Conservation (phyloP, 2,797 vertebrate genomes). For the Syngnathus acus region DNA sequence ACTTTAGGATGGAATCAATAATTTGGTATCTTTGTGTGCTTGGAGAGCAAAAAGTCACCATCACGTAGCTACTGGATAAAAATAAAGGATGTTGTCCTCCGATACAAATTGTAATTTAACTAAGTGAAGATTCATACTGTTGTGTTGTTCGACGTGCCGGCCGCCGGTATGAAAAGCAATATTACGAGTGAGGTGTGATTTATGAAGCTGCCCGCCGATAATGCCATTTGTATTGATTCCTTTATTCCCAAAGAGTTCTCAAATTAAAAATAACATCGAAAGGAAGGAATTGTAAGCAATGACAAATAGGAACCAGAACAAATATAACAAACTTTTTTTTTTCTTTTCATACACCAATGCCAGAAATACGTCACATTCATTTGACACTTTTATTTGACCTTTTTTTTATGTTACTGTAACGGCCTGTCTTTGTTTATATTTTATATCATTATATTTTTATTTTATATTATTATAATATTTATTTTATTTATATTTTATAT, state of each 20-base stretch:
- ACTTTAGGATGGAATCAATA: not conserved
- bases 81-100: not conserved
- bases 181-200: constrained; percentile 58
- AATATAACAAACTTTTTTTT: not conserved
- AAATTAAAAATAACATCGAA: constrained; percentile 19
- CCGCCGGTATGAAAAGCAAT: constrained; percentile 57
- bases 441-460: too few species aligned
- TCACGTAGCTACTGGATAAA: not conserved
- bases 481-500: too few species aligned
- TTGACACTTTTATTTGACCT: not conserved
- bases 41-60: not conserved
- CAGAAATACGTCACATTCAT: too few species aligned
- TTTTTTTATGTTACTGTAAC: too few species aligned
- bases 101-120: constrained; percentile 25
- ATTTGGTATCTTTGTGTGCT: not conserved
- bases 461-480: too few species aligned
- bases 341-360: not conserved
- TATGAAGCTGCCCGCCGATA: constrained; percentile 66
- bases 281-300: not conserved
- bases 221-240: constrained; percentile 64
- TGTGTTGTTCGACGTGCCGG: constrained; percentile 33
- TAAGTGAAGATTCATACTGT: constrained; percentile 39
- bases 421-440: too few species aligned
- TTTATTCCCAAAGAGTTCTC: constrained; percentile 30
- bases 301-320: not conserved